phyloP scores from a whole-genome alignment of 2,797 vertebrate genomes.

The Urosaurus nigricauda region DNA sequence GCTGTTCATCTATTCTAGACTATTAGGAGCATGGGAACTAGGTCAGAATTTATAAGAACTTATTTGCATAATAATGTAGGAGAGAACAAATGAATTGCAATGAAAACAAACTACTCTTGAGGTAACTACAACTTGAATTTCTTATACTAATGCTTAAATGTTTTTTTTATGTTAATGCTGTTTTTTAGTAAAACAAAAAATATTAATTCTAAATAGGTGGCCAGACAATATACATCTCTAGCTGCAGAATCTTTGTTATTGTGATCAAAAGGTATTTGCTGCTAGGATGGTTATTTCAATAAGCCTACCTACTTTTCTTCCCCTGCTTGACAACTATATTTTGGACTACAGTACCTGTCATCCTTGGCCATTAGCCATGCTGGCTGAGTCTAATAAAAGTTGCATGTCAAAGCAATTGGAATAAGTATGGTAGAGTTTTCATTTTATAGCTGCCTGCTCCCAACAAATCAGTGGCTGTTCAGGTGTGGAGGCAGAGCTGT shows the following conservation, averaged over 20 bases:
- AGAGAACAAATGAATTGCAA: conserved; percentile 49
- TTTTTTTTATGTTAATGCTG: neutral
- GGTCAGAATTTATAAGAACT: conserved; percentile 69
- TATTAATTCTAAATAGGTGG: too few relatives aligned
- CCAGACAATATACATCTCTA: neutral
- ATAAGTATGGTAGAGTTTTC: neutral
- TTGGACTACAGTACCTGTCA: neutral
- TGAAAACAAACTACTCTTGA: neutral
- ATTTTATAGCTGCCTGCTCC: neutral
- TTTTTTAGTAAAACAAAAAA: neutral
- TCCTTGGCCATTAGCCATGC: neutral
- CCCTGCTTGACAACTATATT: too few relatives aligned
- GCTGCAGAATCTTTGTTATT: neutral
- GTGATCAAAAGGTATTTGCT: neutral
- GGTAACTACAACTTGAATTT: neutral
- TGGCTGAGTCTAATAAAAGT: neutral
- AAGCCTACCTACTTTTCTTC: neutral
- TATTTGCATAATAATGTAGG: conserved; percentile 73
- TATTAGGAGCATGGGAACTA: conserved; percentile 74
- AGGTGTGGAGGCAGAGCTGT: too few relatives aligned
- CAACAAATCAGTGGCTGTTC: too few relatives aligned
- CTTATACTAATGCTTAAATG: neutral
- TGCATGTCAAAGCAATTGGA: neutral
- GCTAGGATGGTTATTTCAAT: neutral
- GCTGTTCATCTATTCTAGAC: conserved; percentile 60